Base-by-base conservation (phyloP, 2,113 vertebrate species). In the Rhadina sibilatrix region DNA sequence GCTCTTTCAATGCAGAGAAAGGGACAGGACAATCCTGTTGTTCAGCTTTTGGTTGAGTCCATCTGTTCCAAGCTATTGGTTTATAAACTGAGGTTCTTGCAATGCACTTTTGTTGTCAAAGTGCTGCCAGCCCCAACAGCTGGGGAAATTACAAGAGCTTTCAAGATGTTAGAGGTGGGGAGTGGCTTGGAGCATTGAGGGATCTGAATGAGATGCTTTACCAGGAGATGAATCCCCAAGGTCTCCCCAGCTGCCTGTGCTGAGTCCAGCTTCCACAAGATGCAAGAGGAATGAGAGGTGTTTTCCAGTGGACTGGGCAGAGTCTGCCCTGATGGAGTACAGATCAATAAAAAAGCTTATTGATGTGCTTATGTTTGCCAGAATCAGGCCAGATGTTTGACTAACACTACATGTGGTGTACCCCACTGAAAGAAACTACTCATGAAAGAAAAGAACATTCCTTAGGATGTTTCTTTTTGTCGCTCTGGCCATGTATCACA, bases 101-200 rank as follows among this genome's bases (percentile, higher is more conserved):
- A 80, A 30, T 91, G 38, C 47, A n/a, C 25, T 76, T 82, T 78
- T 68, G 24, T 56, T 87, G 57, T 83, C 1, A 0, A 77, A 79
- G 49, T 68, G 20, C 61, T 81, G 57, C 86, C 76, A 95, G 92
- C 83, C 83, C 79, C 90, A 94, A 91, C 47, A 54, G 74, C 95
- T 87, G 65, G 92, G 94, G 94, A 93, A 87, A 89, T 94, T 57
- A 82, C 2, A 3, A 65, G 78, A 95, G 35, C 38, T 86, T 54
- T 63, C 60, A 70, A 75, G 23, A 28, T 65, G 24, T 47, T 74
- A 50, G 68, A 85, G 50, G 46, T 70, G 59, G 27, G 15, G 57
- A 28, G 20, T 24, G 80, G 46, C 68, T 82, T 83, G 76, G 33
- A 90, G 86, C 35, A 1, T 12, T 72, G 83, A 66, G 64, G 75